Conservation (phyloP, 2,888 invertebrate genomes). For the Eristalinus aeneus region DNA sequence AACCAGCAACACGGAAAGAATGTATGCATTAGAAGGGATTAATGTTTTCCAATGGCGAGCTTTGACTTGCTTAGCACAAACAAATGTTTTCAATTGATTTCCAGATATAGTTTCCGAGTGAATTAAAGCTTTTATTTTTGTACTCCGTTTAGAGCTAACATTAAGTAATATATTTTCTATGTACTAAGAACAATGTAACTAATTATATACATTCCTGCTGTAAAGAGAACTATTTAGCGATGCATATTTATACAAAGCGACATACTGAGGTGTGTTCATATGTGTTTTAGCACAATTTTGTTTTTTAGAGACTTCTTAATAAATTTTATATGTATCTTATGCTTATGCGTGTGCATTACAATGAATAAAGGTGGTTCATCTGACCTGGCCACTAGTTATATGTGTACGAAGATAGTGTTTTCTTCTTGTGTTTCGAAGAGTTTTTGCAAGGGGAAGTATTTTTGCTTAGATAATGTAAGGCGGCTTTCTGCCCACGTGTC, state of each 20-base stretch:
- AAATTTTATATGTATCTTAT: constrained; percentile 3
- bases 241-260: constrained; percentile 12
- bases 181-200: constrained; percentile 35
- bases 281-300: constrained; percentile 47
- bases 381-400: neutral
- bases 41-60: constrained; percentile 6
- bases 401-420: neutral
- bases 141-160: constrained; percentile 4
- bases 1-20: neutral
- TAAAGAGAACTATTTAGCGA: constrained; percentile 38
- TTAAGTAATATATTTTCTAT: neutral
- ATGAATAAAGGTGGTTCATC: neutral
- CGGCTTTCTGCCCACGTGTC: too few relatives aligned
- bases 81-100: constrained; percentile 19
- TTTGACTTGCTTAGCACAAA: constrained; percentile 33
- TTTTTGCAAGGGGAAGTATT: too few relatives aligned
- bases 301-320: constrained; percentile 31
- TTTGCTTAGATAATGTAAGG: too few relatives aligned
- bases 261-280: constrained; percentile 5
- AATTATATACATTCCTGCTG: constrained; percentile 53
- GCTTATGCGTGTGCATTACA: neutral
- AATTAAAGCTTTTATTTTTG: constrained; percentile 47
- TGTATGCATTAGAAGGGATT: neutral
- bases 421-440: too few relatives aligned
- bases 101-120: constrained; percentile 17